Evolutionary conservation across 2,113 vertebrate genomes (phyloP), one percentile per base, ranked within the genome.

Genomic region (Lota lota): DNA sequence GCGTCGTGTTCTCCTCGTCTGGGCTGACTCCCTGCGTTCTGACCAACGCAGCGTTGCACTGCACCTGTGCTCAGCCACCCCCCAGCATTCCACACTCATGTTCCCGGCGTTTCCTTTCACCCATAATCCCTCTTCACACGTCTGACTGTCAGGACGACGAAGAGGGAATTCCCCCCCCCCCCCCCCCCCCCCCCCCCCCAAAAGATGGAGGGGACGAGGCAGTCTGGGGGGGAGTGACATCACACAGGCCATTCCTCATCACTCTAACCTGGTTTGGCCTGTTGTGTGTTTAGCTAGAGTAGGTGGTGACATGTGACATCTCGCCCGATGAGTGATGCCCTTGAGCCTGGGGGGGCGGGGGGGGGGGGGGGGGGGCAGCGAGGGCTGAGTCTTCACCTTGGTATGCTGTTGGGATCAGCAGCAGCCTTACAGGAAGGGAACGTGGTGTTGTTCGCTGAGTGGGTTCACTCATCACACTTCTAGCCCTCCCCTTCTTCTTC

Each of bases 271-370:
- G 59, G 22, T 70, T 57, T 63, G 21, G 62, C 28, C 20, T n/a
- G 8, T 22, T 22, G 57, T 63, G 71, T 28, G 62, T 61, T 22
- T 62, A 53, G 66, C 28, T 62, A 53, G 66, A 4, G 1, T 63
- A 67, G 71, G 63, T 58, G 70, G 22, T 78, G 70, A 69, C 70
- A 78, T 69, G 60, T 70, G 72, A 65, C 20, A 20, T 67, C 58
- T n/a, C 64, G 69, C 70, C 73, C 67, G 28, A 51, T 75, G 66
- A 67, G 2, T 61, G 53, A 24, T 72, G 64, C 67, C 78, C 66
- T 69, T 11, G 51, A 16, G 7, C 17, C 63, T 33, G 28, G 28
- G 28, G 28, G 28, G 28, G 28, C 4, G 28, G 28, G 28, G 28
- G 28, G 28, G 28, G 28, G 28, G 28, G 28, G 28, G 28, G 28